phyloP scores from a whole-genome alignment of 2,888 invertebrate genomes.

The Macaria notata region DNA sequence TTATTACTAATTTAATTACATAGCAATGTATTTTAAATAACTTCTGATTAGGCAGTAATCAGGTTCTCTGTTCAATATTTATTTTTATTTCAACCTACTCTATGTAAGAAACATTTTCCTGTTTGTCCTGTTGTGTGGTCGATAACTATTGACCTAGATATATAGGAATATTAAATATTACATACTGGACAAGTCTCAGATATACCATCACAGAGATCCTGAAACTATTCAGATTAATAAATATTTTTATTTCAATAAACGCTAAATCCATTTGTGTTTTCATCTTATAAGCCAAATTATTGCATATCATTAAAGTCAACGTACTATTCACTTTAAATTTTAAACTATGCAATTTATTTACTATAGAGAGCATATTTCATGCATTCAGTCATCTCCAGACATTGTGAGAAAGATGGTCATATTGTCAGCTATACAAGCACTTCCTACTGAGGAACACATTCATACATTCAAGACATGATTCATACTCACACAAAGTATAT shows the following conservation, averaged over 20 bases:
- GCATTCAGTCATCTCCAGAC: slow-evolving; percentile 24
- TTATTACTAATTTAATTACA: slow-evolving; percentile 25
- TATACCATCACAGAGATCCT: slow-evolving; percentile 4
- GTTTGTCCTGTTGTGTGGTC: neutral
- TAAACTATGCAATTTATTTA: slow-evolving; percentile 22
- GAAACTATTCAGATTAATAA: slow-evolving; percentile 9
- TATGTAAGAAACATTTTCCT: slow-evolving; percentile 1
- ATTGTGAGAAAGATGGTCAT: slow-evolving; percentile 8
- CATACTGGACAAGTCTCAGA: too few species aligned
- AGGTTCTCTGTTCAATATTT: slow-evolving; percentile 4
- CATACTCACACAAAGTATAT: neutral
- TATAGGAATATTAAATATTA: too few species aligned
- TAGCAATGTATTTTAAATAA: slow-evolving; percentile 9
- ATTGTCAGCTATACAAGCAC: neutral
- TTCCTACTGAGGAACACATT: slow-evolving; percentile 13
- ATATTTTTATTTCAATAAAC: slow-evolving; percentile 27
- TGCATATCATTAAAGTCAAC: slow-evolving; percentile 18
- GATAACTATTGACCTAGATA: too few species aligned
- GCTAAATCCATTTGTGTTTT: slow-evolving; percentile 20
- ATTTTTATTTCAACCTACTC: neutral
- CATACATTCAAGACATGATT: slow-evolving; percentile 20
- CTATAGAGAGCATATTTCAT: slow-evolving; percentile 30
- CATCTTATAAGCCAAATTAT: slow-evolving; percentile 26
- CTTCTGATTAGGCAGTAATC: neutral
- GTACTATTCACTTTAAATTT: slow-evolving; percentile 11